These are phyloP conservation scores for Pogonophryne albipinna DNA, from an alignment of 2,797 vertebrate species.

Conservation along the genomic window DNA sequence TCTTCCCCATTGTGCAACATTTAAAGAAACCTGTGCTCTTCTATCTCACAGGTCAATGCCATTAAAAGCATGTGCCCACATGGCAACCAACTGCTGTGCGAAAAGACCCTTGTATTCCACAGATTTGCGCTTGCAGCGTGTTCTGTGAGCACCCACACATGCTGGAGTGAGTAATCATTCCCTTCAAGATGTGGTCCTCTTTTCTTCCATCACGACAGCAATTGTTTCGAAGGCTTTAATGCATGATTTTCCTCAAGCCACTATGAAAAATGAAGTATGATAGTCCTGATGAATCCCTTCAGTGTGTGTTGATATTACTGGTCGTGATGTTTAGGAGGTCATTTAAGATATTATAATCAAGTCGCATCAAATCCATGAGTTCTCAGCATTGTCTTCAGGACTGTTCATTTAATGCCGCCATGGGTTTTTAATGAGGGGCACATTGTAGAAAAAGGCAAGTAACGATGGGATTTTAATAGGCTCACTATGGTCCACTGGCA, in stretches of 20 bases:
- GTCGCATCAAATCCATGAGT: slow-evolving; percentile 59
- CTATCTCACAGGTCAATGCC: slow-evolving; percentile 33
- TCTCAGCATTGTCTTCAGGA: slow-evolving; percentile 59
- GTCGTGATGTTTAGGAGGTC: slow-evolving; percentile 55
- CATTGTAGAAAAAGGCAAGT: slow-evolving; percentile 57
- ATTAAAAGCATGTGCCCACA: slow-evolving; percentile 45
- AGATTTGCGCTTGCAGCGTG: slow-evolving; percentile 8
- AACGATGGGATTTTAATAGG: slow-evolving; percentile 76
- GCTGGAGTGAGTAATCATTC: slow-evolving; percentile 48
- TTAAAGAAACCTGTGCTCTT: slow-evolving; percentile 31
- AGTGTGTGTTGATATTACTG: slow-evolving; percentile 59
- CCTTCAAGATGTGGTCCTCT: slow-evolving; percentile 39
- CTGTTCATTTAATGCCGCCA: slow-evolving; percentile 68
- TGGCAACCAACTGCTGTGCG: slow-evolving; percentile 23
- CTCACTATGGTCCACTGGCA: slow-evolving; percentile 74
- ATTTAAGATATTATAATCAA: slow-evolving; percentile 69
- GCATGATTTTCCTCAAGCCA: slow-evolving; percentile 33
- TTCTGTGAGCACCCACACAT: slow-evolving; percentile 43
- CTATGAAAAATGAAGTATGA: slow-evolving; percentile 51
- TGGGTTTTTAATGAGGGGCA: slow-evolving; percentile 72
- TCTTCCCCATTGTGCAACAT: slow-evolving; percentile 39
- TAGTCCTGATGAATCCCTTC: slow-evolving; percentile 62
- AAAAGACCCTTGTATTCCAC: slow-evolving; percentile 18
- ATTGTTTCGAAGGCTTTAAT: slow-evolving; percentile 35
- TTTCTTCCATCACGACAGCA: slow-evolving; percentile 43